Base-by-base conservation (phyloP, 2,113 vertebrate genomes). In the Telmatochromis brichardi region DNA sequence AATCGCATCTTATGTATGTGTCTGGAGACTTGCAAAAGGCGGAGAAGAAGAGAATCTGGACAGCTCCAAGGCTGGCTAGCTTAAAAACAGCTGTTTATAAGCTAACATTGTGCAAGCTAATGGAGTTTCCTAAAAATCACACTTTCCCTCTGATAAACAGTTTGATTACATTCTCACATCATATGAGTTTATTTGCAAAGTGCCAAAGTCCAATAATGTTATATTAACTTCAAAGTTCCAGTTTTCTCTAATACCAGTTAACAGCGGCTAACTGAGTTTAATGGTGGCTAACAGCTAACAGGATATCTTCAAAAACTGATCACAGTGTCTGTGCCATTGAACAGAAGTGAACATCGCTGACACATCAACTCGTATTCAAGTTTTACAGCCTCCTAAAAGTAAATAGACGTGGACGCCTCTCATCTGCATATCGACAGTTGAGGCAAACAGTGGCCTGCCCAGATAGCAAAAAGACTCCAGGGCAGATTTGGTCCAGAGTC, bases 61-160 rank as follows among this genome's bases (percentile, higher is more conserved):
- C 28, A 63, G 9, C 28, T 33, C 26, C 28, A 63, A 31, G 2
- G 15, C 28, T 33, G 1, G 58, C 15, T 63, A 63, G 15, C 28
- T 33, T 63, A 63, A 6, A 33, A 33, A 63, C 9, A 63, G 28
- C 6, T 63, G 58, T 63, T 63, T 63, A 63, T 63, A 63, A 63
- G 58, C 58, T 63, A 63, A 4, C 15, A 33, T 33, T 35, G 28
- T 11, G 28, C 15, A 19, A 63, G 28, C 58, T 63, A 63, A 63
- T 63, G 5, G 58, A 63, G 28, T 7, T 63, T 63, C 58, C 58
- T 33, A 35, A 63, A 33, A 63, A 11, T 63, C 1, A 63, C 58
- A 63, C 58, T 19, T 63, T 63, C 58, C 58, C 9, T 63, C 58
- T 63, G 58, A 11, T 33, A 63, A 63, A 63, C 58, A 63, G 58